Conservation (phyloP, 1,140 invertebrate species). For the Dendrolimus punctatus region DNA sequence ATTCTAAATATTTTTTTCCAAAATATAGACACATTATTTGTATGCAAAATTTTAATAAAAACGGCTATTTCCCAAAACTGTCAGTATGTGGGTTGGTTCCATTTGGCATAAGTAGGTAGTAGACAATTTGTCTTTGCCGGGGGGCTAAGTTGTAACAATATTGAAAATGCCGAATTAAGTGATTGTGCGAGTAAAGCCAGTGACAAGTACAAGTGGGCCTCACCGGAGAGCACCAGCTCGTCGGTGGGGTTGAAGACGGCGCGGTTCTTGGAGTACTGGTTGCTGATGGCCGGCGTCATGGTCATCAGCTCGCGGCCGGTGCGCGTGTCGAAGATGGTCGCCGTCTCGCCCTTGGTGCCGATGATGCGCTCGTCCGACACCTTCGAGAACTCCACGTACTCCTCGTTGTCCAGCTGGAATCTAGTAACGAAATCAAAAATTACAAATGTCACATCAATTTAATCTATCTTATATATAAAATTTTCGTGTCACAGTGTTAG, state of each 20-base stretch:
- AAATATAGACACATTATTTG: too few species aligned
- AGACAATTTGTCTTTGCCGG: too few species aligned
- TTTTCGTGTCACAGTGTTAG: too few species aligned
- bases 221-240: slow-evolving; percentile 89
- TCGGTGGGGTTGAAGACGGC: slow-evolving; percentile 96
- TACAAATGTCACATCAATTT: neutral
- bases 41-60: too few species aligned
- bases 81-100: too few species aligned
- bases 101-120: too few species aligned
- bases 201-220: slow-evolving; percentile 1
- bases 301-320: slow-evolving; percentile 84
- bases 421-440: slow-evolving; percentile 38
- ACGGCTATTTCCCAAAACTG: too few species aligned
- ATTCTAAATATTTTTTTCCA: too few species aligned
- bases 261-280: slow-evolving; percentile 94
- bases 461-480: too few species aligned
- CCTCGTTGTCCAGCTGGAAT: slow-evolving; percentile 84
- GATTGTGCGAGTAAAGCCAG: neutral
- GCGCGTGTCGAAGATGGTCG: slow-evolving; percentile 88
- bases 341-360: slow-evolving; percentile 83
- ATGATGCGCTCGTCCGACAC: slow-evolving; percentile 87
- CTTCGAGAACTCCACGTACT: slow-evolving; percentile 95
- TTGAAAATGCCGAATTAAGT: too few species aligned
- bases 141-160: too few species aligned
- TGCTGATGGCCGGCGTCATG: slow-evolving; percentile 86